Percentiles rank a stretch among this genome's conserved stretches.
Conservation (phyloP, 2,888 invertebrate genomes). For the Nebria salina region DNA sequence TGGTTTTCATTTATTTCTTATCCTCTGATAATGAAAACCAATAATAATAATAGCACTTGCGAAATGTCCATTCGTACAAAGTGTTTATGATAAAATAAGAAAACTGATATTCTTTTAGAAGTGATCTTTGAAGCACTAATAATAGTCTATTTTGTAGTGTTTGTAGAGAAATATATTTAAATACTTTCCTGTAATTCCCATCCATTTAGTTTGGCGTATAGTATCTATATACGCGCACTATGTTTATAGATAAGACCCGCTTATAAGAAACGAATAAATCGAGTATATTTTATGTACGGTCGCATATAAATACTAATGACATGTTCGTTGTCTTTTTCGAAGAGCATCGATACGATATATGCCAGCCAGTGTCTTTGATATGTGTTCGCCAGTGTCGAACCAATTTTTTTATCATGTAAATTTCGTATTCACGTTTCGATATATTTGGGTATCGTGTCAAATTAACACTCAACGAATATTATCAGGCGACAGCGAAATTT, state of each 20-base stretch:
- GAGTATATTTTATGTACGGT: conserved; percentile 31
- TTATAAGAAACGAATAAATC: conserved; percentile 35
- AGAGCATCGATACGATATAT: neutral
- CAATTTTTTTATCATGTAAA: conserved; percentile 1
- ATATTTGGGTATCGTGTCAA: conserved; percentile 1
- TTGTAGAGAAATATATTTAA: neutral
- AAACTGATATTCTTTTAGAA: too few species aligned
- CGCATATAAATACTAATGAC: conserved; percentile 28
- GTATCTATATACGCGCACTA: conserved; percentile 15
- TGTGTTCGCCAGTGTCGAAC: neutral
- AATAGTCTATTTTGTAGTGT: neutral
- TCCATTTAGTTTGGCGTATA: conserved; percentile 35
- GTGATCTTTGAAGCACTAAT: too few species aligned
- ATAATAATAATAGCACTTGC: too few species aligned
- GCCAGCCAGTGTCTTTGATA: neutral
- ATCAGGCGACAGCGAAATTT: neutral
- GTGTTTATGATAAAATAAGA: too few species aligned
- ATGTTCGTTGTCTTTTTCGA: conserved; percentile 5
- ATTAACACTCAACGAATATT: neutral
- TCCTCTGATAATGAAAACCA: too few species aligned
- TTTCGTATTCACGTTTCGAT: neutral
- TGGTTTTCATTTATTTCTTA: too few species aligned
- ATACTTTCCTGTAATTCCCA: conserved; percentile 14
- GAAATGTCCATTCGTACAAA: too few species aligned
- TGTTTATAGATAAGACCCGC: conserved; percentile 36